Evolutionary conservation across 1,140 invertebrate species (phyloP), one percentile per base, ranked within the genome.

Genomic region (Calliopsis andreniformis): DNA sequence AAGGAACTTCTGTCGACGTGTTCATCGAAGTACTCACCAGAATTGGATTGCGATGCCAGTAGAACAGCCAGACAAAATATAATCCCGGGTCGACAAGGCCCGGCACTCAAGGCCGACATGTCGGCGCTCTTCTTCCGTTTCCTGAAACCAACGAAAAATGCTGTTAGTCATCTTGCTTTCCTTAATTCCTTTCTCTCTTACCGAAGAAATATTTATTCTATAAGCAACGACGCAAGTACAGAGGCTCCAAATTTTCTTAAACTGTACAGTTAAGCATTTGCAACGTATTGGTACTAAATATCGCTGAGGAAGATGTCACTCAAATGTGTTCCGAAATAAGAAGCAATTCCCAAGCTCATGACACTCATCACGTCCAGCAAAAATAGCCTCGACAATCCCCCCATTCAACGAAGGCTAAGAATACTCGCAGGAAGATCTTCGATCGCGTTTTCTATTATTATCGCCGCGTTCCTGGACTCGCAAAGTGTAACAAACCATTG

Each of bases 51-150:
- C 66, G 84, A 82, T 70, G 85, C 83, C 58, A 91, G 70, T 68
- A 91, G 72, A 77, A 91, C 79, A 76, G 81, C 58, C 83, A 92
- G 82, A 78, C 86, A 89, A 63, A 92, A 78, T 73, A 88, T 86
- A 76, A 91, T 88, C 82, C 90, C 90, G 89, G 90, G 87, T 90
- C 88, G 89, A 87, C 86, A 87, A 58, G 88, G 86, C 89, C 89
- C 90, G 88, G 89, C 86, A 82, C 86, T 89, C 87, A 89, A 87
- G 87, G 89, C 89, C 90, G 89, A 89, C 91, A 91, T 91, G 83
- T 89, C 90, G 90, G 87, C 87, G 84, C 86, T 85, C 77, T 89
- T 87, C 81, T 81, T 87, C 82, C 84, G 87, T 87, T 85, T 87
- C 53, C 91, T 92, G 86, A 63, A 91, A 91, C 68, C 84, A 78